Evolutionary conservation across 2,797 vertebrate species (phyloP), one percentile per base, ranked within the genome.

Genomic region (Ispidina picta): DNA sequence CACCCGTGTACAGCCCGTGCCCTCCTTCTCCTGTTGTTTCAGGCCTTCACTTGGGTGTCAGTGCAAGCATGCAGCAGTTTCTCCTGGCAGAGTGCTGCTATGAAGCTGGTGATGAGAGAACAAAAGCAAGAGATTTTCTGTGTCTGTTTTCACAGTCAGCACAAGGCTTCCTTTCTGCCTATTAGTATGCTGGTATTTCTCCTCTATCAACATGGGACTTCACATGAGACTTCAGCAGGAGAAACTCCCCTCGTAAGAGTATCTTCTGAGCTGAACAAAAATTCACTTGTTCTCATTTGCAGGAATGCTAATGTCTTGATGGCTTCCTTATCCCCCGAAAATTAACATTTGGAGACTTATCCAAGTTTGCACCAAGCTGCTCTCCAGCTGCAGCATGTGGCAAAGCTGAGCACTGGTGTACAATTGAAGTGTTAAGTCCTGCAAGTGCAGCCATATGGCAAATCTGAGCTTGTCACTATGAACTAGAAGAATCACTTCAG

Each of bases 371-470:
- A 62, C 31, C 54, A 56, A 54, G 70, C n/a, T 54, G 68, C 41
- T 15, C n/a, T 81, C 62, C 10, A 17, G 63, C 70, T 89, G 82
- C 31, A 78, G 68, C 5, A 37, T 1, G 2, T 9, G 12, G 73
- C 89, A 91, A 78, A 85, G 92, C 76, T 7, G 4, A 75, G 62
- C 51, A 44, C 46, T 71, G 46, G 65, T 48, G 46, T 55, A 85
- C 58, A 92, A 82, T 49, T 39, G 19, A 88, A 88, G 72, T 15
- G 86, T 84, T 89, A 92, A 89, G n/a, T 83, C 68, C 76, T 92
- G 54, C 85, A 93, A 96, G 18, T 48, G 74, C 41, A 81, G 95
- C 97, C 98, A 97, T 98, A 98, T 98, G 98, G 97, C 93, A 92
- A 73, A 92, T 96, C 94, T 97, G 89, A 96, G 93, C 95, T 96